Evolutionary conservation across 2,113 vertebrate genomes (phyloP).

Genomic region (Peromyscus maniculatus): DNA sequence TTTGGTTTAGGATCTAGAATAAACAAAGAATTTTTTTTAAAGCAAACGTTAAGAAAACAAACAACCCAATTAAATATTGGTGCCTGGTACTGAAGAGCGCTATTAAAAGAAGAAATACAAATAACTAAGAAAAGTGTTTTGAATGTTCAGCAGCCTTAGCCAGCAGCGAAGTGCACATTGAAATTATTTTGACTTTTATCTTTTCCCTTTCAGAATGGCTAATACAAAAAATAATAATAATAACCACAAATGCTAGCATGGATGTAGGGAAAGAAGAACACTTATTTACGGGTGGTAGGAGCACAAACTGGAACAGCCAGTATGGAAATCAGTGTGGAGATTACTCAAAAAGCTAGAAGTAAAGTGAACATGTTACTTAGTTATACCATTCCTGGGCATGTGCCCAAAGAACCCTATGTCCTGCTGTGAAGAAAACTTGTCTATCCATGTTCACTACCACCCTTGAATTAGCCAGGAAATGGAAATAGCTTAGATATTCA

Average conservation of each 20-base stretch:
- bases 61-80: neutral
- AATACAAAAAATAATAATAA: neutral
- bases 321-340: neutral
- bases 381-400: neutral
- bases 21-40: neutral
- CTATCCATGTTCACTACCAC: neutral
- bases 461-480: too few relatives aligned
- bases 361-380: neutral
- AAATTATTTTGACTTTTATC: neutral
- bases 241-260: neutral
- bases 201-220: neutral
- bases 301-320: neutral
- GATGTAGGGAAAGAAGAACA: neutral
- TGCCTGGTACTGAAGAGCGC: neutral
- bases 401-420: neutral
- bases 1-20: neutral
- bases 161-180: neutral
- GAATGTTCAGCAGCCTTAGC: neutral
- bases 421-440: neutral
- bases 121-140: neutral
- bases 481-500: neutral
- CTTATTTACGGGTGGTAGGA: neutral
- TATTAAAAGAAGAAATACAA: neutral
- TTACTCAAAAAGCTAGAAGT: neutral
- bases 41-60: neutral